phyloP scores from a whole-genome alignment of 2,113 vertebrate genomes.

The Okapia johnstoni region DNA sequence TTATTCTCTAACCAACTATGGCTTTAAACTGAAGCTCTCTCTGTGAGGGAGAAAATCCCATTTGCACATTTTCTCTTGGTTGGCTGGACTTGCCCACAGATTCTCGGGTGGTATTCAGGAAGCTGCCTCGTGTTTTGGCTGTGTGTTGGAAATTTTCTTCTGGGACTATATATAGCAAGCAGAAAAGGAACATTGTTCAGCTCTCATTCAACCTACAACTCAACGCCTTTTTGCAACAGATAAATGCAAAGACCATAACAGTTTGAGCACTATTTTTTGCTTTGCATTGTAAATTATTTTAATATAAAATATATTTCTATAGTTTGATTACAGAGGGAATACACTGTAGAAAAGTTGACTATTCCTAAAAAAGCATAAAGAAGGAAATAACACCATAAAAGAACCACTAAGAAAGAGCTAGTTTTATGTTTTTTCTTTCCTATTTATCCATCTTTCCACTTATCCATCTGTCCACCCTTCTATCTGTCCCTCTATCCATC shows the following conservation, averaged over 20 bases:
- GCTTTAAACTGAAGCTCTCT: not conserved
- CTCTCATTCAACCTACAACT: not conserved
- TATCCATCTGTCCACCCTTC: not conserved
- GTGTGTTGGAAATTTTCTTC: not conserved
- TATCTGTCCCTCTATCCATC: not conserved
- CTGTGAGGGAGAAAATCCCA: slow-evolving; percentile 20
- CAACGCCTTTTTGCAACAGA: not conserved
- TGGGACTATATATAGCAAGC: not conserved
- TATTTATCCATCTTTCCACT: not conserved
- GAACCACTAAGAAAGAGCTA: not conserved
- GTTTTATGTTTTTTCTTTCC: not conserved
- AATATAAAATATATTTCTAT: not conserved
- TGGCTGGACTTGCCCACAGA: not conserved
- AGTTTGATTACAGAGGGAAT: not conserved
- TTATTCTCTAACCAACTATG: not conserved
- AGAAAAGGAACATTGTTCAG: too few relatives aligned
- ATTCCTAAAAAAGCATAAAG: not conserved
- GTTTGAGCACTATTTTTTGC: not conserved
- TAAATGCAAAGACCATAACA: not conserved
- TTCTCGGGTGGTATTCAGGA: not conserved
- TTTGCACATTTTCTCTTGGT: not conserved
- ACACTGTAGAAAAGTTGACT: not conserved
- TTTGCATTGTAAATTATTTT: not conserved
- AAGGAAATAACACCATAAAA: not conserved
- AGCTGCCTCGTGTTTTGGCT: not conserved